These are phyloP conservation scores for Agrypnia vestita DNA, from an alignment of 1,140 invertebrate genomes.

Conservation along the genomic window DNA sequence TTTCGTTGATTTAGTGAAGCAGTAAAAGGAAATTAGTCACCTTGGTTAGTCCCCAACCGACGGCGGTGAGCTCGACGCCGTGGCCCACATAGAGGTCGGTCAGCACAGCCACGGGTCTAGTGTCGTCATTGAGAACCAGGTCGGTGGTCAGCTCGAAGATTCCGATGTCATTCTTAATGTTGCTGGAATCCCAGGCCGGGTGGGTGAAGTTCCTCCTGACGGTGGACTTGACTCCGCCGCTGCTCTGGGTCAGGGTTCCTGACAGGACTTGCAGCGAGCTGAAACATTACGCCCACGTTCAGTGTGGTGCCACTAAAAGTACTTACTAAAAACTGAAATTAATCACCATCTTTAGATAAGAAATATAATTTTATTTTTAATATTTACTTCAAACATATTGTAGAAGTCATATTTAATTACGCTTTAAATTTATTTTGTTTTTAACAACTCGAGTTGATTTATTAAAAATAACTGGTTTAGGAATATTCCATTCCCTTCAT, in stretches of 20 bases:
- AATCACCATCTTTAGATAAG: too few species aligned
- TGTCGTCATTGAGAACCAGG: conserved; percentile 10
- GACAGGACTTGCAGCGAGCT: conserved; percentile 50
- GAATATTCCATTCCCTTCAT: too few species aligned
- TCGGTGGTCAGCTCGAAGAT: conserved; percentile 24
- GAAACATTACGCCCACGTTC: not conserved
- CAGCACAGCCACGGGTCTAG: conserved; percentile 57
- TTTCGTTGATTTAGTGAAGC: too few species aligned
- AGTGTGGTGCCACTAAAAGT: too few species aligned
- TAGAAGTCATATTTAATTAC: too few species aligned
- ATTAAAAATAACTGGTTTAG: too few species aligned
- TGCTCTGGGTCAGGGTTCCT: conserved; percentile 29
- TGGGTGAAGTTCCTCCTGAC: conserved; percentile 44
- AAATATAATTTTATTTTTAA: too few species aligned
- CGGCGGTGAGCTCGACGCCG: conserved; percentile 63
- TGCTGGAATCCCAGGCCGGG: conserved; percentile 28
- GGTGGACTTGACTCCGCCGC: conserved; percentile 26
- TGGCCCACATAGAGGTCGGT: conserved; percentile 61
- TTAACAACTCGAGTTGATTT: too few species aligned
- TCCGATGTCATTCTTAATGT: conserved; percentile 47
- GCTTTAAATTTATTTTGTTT: too few species aligned
- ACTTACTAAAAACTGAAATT: too few species aligned
- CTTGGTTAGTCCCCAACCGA: conserved; percentile 71
- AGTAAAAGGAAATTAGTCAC: conserved; percentile 5
- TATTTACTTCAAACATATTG: too few species aligned